Evolutionary conservation across 30 jellyfish, hydroid and myxozoan species (phyloP).

Genomic region (Mastigias papua): DNA sequence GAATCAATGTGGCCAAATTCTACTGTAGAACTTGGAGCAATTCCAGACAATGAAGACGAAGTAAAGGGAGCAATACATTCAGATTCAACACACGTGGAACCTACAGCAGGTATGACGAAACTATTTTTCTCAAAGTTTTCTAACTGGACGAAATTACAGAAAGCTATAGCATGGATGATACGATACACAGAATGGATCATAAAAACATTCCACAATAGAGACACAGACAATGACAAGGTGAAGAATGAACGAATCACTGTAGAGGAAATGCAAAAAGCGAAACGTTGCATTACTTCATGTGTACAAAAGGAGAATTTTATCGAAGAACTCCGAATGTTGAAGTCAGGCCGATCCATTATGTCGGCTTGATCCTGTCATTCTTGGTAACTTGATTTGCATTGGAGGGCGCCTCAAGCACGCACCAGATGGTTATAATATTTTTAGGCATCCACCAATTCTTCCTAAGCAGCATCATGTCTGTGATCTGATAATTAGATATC

Average conservation of each 20-base stretch:
- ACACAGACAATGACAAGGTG: no score
- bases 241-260: background rate
- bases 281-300: background rate
- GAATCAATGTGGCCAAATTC: background rate
- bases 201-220: no score
- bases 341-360: background rate
- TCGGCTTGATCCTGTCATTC: slow-evolving; percentile 5
- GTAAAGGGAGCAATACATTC: slow-evolving; percentile 25
- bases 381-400: background rate
- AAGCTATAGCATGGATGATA: background rate
- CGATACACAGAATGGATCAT: background rate
- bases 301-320: background rate
- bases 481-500: slow-evolving; percentile 10
- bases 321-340: no score
- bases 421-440: background rate
- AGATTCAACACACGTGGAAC: background rate
- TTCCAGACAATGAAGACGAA: slow-evolving; percentile 41
- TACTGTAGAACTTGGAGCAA: slow-evolving; percentile 30
- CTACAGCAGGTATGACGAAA: background rate
- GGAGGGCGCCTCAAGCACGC: slow-evolving; percentile 10
- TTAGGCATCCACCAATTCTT: slow-evolving; percentile 18
- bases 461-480: slow-evolving; percentile 12
- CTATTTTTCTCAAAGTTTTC: background rate
- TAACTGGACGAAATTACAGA: background rate
- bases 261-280: background rate